Percentiles rank a stretch among this genome's conserved stretches.
phyloP scores from a whole-genome alignment of 2,113 vertebrate species.

The Pomatostomus ruficeps region DNA sequence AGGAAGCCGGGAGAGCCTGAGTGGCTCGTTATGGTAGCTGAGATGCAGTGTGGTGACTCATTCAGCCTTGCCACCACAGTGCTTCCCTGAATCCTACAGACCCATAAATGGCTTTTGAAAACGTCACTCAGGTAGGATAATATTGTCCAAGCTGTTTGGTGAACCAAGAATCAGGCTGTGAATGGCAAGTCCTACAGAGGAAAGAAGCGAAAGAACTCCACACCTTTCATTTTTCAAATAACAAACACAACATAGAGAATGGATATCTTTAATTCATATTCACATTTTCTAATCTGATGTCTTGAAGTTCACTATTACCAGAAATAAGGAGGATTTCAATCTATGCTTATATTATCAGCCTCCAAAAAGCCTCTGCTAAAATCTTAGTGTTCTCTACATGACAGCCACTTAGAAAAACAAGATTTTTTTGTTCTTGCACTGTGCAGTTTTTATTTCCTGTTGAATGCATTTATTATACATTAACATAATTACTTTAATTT shows the following conservation, averaged over 20 bases:
- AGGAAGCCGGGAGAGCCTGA: neutral
- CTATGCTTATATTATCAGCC: neutral
- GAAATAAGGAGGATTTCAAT: neutral
- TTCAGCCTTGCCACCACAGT: neutral
- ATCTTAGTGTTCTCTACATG: neutral
- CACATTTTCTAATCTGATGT: neutral
- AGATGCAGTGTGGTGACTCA: neutral
- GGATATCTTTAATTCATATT: neutral
- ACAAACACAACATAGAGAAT: fast-evolving
- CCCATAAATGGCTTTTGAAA: neutral
- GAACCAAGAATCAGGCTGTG: neutral
- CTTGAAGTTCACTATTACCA: neutral
- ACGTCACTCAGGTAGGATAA: neutral
- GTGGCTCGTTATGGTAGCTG: neutral
- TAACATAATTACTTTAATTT: slow-evolving; percentile 39
- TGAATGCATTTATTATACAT: slow-evolving; percentile 26
- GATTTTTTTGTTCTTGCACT: neutral
- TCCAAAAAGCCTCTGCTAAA: neutral
- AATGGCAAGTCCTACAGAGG: neutral
- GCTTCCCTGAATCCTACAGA: neutral
- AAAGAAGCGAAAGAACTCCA: neutral
- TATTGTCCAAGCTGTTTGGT: neutral
- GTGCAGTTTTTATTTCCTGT: slow-evolving; percentile 1
- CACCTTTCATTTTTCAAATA: neutral
- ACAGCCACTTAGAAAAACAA: neutral